These are phyloP conservation scores for Cynoglossus semilaevis DNA, from an alignment of 2,113 vertebrate genomes.

Conservation along the genomic window DNA sequence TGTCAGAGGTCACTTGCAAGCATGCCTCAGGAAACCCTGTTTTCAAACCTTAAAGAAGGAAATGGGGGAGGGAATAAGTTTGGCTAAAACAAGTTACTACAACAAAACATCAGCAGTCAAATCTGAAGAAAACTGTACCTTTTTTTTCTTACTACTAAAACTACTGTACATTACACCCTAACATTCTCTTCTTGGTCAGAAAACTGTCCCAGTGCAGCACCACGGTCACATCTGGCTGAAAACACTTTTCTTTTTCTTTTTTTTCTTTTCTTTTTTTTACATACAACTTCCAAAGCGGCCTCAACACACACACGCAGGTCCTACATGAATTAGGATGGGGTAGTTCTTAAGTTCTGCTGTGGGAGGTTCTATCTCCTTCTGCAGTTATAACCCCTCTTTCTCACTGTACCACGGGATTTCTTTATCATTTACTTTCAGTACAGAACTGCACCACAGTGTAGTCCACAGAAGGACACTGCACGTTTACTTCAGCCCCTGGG, in stretches of 20 bases:
- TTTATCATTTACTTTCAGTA: conserved; percentile 48
- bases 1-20: conserved; percentile 72
- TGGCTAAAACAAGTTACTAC: conserved; percentile 32
- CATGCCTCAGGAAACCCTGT: conserved; percentile 77
- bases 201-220: conserved; percentile 36
- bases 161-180: conserved; percentile 70
- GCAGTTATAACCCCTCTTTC: conserved; percentile 13
- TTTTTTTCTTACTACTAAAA: conserved; percentile 60
- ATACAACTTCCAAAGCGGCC: conserved; percentile 28
- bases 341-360: not conserved
- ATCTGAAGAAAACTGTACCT: conserved; percentile 68
- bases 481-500: conserved; percentile 25
- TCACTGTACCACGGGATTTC: conserved; percentile 15
- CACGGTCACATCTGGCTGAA: conserved; percentile 40
- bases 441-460: conserved; percentile 61
- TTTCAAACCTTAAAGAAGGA: conserved; percentile 71
- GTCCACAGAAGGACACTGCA: conserved; percentile 27
- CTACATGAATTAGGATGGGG: no score
- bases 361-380: conserved; percentile 15
- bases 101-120: conserved; percentile 57
- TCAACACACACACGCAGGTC: conserved; percentile 21
- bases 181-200: conserved; percentile 60
- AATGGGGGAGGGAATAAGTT: conserved; percentile 53
- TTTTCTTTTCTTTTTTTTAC: no score
- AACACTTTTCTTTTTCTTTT: no score